Base-by-base conservation (phyloP, 2,888 invertebrate genomes). In the Eurytoma adleriae region DNA sequence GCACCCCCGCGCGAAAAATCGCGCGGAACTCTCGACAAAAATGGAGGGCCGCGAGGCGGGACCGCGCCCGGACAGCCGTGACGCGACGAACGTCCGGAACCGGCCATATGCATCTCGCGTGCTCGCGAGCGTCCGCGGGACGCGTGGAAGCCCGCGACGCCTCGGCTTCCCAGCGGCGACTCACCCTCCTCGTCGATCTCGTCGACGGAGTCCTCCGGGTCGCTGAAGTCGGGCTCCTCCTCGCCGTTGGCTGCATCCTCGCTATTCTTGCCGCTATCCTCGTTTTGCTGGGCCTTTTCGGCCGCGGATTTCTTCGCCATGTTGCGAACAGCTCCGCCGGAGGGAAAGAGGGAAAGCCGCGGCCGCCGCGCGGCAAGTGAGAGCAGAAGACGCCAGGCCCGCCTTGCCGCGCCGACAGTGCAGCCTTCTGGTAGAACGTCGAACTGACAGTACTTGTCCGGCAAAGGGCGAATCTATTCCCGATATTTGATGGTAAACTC, bases 121-220 rank as follows among this genome's bases (percentile, higher is more conserved):
- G 40, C 40, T 10, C 40, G 40, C 40, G 10, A 10, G 40, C 10
- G 40, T 40, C 40, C 40, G 40, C 1, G 7, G 40, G 10, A 10
- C 40, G 40, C 40, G 5, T 40, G 40, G 40, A 40, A 10, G 0
- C 40, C 24, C 24, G 24, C 40, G 40, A 10, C 40, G 40, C 10
- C 10, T 40, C 10, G 40, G 10, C 10, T 40, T 10, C 10, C 10
- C 10, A 7, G 20, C 12, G 7, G 54, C n/a, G 27, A 88, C 92
- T 92, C 93, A 97, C 98, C 98, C 93, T 98, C 97, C 89, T 99
- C 98, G 71, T 94, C 91, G 87, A 98, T 94, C 91, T 97, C 96
- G 90, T 99, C 99, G 20, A 96, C 96, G 91, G 93, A 99, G 88
- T 95, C 97, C 88, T 98, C 97, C 4, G 98, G 96, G 92, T 99